A percentile compares a stretch with the other conserved stretches of the same genome.
Evolutionary conservation across 2,113 vertebrate species (phyloP).

Genomic region (Dendrocopos noguchii): DNA sequence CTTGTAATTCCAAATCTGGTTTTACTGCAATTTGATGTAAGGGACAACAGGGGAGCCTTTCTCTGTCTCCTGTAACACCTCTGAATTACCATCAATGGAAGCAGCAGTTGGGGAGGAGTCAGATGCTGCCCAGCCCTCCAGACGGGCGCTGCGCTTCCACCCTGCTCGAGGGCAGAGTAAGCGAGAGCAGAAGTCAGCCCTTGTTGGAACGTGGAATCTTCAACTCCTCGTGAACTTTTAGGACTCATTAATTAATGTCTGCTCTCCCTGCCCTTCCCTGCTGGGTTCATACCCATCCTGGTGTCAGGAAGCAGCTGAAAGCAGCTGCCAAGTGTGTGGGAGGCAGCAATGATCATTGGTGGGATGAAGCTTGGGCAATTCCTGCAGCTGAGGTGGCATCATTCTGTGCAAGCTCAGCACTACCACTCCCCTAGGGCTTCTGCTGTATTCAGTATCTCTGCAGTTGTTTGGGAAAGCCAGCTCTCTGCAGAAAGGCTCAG

Average conservation of each 20-base stretch:
- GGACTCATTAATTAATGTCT: background rate
- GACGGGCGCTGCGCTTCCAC: background rate
- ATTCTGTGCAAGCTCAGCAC: background rate
- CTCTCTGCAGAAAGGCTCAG: background rate
- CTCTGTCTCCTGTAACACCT: conserved; percentile 27
- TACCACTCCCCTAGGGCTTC: background rate
- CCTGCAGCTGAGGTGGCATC: background rate
- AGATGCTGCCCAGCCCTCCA: background rate
- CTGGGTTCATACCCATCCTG: background rate
- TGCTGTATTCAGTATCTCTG: background rate
- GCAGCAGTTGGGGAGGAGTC: background rate
- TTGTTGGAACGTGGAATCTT: background rate
- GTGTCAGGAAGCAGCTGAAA: background rate
- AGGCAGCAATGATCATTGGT: rapidly evolving
- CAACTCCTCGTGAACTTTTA: background rate
- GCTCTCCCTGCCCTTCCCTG: background rate
- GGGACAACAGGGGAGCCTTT: conserved; percentile 60
- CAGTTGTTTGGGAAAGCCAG: background rate
- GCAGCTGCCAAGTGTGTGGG: background rate
- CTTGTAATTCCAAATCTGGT: conserved; percentile 17
- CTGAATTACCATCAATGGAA: conserved; percentile 25
- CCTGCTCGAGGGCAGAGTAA: background rate
- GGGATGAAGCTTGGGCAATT: background rate
- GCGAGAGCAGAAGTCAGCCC: background rate
- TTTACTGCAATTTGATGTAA: conserved; percentile 37